These are phyloP conservation scores for Reticulitermes lucifugus DNA, from an alignment of 2,888 invertebrate species.

Conservation along the genomic window DNA sequence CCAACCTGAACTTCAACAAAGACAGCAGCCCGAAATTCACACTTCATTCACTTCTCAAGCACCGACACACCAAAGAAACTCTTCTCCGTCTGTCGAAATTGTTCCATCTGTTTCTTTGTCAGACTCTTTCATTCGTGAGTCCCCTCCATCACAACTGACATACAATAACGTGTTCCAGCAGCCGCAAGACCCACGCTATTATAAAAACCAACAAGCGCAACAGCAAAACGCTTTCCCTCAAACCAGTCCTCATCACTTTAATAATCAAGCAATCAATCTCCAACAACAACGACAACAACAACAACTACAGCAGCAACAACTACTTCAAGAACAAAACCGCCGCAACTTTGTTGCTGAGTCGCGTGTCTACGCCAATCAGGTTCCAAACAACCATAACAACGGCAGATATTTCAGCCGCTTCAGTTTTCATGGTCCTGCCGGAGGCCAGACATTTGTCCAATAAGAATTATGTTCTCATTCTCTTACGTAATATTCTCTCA, in stretches of 20 bases:
- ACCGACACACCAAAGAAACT: background rate
- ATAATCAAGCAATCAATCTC: background rate
- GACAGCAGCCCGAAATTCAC: background rate
- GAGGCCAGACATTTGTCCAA: conserved; percentile 44
- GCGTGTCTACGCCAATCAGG: background rate
- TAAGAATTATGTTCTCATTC: conserved; percentile 24
- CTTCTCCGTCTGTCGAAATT: background rate
- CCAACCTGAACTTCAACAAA: conserved; percentile 57
- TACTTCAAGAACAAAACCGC: background rate
- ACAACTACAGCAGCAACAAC: background rate
- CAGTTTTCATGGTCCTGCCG: conserved; percentile 44
- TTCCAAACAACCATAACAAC: background rate
- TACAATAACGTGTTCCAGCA: conserved; percentile 1
- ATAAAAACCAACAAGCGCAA: background rate
- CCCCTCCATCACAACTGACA: conserved; percentile 6
- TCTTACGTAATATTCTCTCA: background rate
- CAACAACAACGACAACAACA: background rate
- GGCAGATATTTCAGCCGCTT: conserved; percentile 45
- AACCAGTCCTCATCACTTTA: background rate
- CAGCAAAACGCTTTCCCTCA: background rate
- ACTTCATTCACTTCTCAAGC: conserved; percentile 43
- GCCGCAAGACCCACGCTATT: background rate
- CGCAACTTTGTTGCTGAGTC: background rate
- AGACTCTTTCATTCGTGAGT: background rate
- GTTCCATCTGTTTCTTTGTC: background rate